phyloP scores from a whole-genome alignment of 2,113 vertebrate genomes.

The Sus scrofa region DNA sequence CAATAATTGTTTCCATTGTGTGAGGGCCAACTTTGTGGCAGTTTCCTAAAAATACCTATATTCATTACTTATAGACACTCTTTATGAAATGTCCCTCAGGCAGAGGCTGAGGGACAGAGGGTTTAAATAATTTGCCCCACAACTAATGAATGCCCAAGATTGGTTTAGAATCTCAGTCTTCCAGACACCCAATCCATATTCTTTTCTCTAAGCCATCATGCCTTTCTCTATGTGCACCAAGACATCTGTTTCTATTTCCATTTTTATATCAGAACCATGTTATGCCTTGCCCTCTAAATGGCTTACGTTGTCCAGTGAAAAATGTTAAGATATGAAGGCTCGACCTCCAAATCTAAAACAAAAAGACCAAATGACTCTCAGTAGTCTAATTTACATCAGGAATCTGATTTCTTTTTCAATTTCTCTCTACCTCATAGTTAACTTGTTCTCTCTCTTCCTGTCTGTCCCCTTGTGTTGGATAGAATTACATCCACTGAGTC shows the following conservation, averaged over 20 bases:
- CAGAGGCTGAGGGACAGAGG: neutral
- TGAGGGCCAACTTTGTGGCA: neutral
- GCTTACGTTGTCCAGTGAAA: neutral
- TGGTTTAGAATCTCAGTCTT: neutral
- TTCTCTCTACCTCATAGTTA: neutral
- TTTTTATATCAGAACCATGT: neutral
- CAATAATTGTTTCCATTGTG: neutral
- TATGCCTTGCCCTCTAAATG: neutral
- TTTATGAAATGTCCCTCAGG: accelerated
- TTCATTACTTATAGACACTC: neutral
- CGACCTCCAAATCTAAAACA: neutral
- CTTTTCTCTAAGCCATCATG: neutral
- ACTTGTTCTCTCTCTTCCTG: neutral
- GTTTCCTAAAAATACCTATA: neutral
- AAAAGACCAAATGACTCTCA: neutral
- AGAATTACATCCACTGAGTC: neutral
- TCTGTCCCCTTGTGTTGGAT: neutral
- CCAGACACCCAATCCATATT: neutral
- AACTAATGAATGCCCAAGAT: neutral
- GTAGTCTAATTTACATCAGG: neutral
- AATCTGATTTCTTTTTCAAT: neutral
- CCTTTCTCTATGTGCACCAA: neutral
- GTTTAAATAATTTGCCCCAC: neutral
- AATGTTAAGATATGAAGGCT: neutral
- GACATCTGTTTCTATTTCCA: neutral